These are phyloP conservation scores for Argyresthia goedartella DNA, from an alignment of 2,888 invertebrate genomes.

Conservation along the genomic window DNA sequence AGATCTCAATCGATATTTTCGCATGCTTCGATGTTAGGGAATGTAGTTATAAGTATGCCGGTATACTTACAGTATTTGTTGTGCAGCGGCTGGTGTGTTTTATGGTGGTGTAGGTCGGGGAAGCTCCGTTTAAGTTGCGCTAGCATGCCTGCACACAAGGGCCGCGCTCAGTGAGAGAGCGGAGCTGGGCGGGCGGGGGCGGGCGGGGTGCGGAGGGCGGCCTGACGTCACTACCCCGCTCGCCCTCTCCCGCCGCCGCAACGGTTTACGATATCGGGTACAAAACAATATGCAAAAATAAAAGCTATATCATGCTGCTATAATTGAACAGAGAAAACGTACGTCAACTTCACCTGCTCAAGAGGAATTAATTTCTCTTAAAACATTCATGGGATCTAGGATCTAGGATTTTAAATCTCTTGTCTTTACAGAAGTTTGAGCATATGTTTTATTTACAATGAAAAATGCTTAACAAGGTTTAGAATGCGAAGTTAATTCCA, in stretches of 20 bases:
- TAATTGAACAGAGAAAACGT: not conserved
- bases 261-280: not conserved
- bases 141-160: conserved; percentile 85
- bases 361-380: too few species aligned
- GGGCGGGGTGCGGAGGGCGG: conserved; percentile 7
- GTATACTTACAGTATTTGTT: conserved; percentile 76
- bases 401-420: too few species aligned
- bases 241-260: not conserved
- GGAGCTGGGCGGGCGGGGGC: conserved; percentile 28
- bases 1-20: too few species aligned
- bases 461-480: too few species aligned
- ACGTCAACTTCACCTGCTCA: too few species aligned
- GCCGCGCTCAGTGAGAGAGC: conserved; percentile 64
- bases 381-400: too few species aligned
- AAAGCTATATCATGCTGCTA: not conserved
- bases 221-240: not conserved
- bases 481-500: too few species aligned
- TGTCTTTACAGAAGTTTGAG: too few species aligned
- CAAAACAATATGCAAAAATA: not conserved
- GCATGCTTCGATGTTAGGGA: too few species aligned
- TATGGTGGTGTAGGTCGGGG: conserved; percentile 85
- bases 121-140: conserved; percentile 90
- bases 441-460: too few species aligned
- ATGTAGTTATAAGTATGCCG: too few species aligned
- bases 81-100: conserved; percentile 82